phyloP scores from a whole-genome alignment of 2,797 vertebrate genomes.

The Sebastes variabilis region DNA sequence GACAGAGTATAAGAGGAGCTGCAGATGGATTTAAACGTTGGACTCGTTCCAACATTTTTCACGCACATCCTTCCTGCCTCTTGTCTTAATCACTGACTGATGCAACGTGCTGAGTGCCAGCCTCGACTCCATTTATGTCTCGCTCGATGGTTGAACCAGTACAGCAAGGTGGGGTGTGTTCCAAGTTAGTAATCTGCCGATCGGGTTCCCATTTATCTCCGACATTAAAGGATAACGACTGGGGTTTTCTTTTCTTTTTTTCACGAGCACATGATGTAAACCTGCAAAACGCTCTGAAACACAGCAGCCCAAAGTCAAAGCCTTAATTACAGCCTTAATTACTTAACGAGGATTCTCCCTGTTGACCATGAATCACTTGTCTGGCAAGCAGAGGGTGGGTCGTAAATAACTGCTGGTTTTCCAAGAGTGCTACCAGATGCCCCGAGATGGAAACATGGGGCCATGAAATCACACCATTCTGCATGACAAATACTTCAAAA shows the following conservation, averaged over 20 bases:
- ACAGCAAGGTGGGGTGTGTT: conserved; percentile 23
- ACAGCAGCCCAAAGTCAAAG: conserved; percentile 60
- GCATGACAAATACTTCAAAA: conserved; percentile 80
- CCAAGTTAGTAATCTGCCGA: conserved; percentile 18
- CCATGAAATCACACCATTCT: conserved; percentile 74
- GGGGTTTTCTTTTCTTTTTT: conserved; percentile 9
- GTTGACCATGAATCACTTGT: conserved; percentile 77
- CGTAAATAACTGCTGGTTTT: conserved; percentile 81
- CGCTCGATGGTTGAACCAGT: conserved; percentile 7
- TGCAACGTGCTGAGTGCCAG: conserved; percentile 24
- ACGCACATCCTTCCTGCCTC: conserved; percentile 52
- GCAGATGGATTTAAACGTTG: conserved; percentile 24
- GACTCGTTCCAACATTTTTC: conserved; percentile 40
- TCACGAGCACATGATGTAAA: conserved; percentile 34
- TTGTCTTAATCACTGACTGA: conserved; percentile 47
- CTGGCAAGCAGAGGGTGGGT: conserved; percentile 74
- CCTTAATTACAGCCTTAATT: conserved; percentile 82
- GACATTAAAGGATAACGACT: conserved; percentile 37
- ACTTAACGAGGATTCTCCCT: conserved; percentile 82
- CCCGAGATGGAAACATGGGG: conserved; percentile 73
- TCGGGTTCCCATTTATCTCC: conserved; percentile 28
- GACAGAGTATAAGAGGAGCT: conserved; percentile 26
- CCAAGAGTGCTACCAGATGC: conserved; percentile 82
- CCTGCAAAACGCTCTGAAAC: conserved; percentile 45
- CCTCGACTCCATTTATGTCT: conserved; percentile 6